Evolutionary conservation across 2,113 vertebrate species (phyloP), one percentile per base, ranked within the genome.

Genomic region (Porphyrio hochstetteri): DNA sequence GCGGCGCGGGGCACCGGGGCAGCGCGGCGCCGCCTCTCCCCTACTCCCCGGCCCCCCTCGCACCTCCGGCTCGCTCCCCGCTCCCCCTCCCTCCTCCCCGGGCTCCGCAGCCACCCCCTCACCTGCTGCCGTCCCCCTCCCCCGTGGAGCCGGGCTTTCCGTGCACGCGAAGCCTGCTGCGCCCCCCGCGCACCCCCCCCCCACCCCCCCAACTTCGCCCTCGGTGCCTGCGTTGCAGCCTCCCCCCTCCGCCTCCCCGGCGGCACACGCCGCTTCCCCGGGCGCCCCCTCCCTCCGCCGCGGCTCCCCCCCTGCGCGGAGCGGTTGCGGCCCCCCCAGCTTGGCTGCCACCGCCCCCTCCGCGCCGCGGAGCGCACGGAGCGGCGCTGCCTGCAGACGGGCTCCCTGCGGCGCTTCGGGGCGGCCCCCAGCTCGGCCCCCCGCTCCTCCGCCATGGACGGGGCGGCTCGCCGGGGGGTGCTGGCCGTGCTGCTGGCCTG

Each of bases 371-470:
- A 95, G 91, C 96, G 92, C 65, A 55, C 53, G 40, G 75, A 70
- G 94, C 79, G 84, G 93, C 82, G 88, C 84, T 91, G 88, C 88
- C 84, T 88, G 90, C 96, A 94, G 89, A 91, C 88, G 88, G 88
- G 84, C 93, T 94, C 93, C 82, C 88, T 92, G 90, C 92, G 82
- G 89, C 77, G 77, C 86, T 86, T 38, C 75, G 86, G 87, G 82
- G 64, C 76, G 86, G 92, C 90, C 82, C 72, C 86, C 82, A 48
- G 90, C 70, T 84, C 90, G 84, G 83, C 92, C 89, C 93, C 95
- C 97, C 79, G 96, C 96, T 93, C 80, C 85, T 96, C 95, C 96
- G 96, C 97, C 97, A 98, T 98, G 97, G 98, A 97, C 98, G 97
- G 97, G 97, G 93, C 97, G 97, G 97, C 96, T 95, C 92, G 97